These are phyloP conservation scores for Melierax canorus DNA, from an alignment of 2,113 vertebrate species.

Conservation along the genomic window DNA sequence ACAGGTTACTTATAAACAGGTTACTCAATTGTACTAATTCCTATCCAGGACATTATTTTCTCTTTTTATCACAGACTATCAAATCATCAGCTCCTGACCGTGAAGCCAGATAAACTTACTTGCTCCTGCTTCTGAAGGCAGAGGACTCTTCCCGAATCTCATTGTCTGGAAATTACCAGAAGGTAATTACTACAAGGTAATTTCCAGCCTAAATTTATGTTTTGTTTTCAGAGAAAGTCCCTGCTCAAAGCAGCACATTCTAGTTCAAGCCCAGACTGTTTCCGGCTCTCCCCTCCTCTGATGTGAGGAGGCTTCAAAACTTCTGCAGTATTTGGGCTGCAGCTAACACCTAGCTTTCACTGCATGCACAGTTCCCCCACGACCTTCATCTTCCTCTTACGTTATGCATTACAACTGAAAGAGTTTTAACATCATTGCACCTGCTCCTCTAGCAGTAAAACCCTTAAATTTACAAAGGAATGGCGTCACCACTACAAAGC, in stretches of 20 bases:
- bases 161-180: constrained; percentile 18
- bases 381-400: not conserved
- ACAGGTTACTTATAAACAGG: not conserved
- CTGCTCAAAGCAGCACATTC: constrained; percentile 47
- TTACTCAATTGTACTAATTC: not conserved
- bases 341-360: not conserved
- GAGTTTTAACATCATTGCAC: not conserved
- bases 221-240: constrained; percentile 48
- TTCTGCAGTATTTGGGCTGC: not conserved
- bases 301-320: not conserved
- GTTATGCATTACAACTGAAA: not conserved
- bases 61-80: not conserved
- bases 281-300: not conserved
- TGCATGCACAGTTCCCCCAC: fast-evolving
- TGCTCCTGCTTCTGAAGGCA: not conserved
- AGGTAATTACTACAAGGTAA: constrained; percentile 20
- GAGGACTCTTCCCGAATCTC: not conserved
- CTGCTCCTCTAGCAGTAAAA: not conserved
- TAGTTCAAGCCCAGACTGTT: constrained; percentile 41
- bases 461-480: not conserved
- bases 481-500: no score
- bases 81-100: not conserved
- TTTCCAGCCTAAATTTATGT: constrained; percentile 46
- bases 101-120: not conserved
- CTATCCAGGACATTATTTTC: not conserved